Base-by-base conservation (phyloP, 2,797 vertebrate species). In the Mus caroli region DNA sequence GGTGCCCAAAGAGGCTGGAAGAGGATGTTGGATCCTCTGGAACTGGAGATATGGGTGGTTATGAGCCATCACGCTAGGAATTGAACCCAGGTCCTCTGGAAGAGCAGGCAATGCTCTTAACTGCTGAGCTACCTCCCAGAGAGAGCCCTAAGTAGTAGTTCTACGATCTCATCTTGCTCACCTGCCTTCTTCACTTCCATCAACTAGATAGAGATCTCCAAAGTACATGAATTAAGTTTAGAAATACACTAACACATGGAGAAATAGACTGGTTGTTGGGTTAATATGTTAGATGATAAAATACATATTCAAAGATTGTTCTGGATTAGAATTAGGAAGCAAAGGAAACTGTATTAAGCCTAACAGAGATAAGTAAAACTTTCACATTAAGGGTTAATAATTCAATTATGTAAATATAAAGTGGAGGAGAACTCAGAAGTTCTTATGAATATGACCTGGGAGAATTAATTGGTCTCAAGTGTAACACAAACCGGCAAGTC, bases 391-490 rank as follows among this genome's bases (percentile, higher is more conserved):
- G 28, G 14, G 71, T 87, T 97, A 62, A 90, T 60, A 88, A 92
- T 92, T 92, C 87, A 93, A 89, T 88, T 89, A 77, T 8, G 14
- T 87, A 67, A 82, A 43, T 80, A 56, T 40, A 95, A 77, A 37
- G 89, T 93, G 43, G 91, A 93, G 62, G 37, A 79, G 82, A 93
- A 60, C 73, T 88, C 56, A 94, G 85, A 95, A 83, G 26, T 95
- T 94, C 62, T 88, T 92, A 89, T 77, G 62, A 91, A 94, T 93
- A 95, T 76, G 60, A 95, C 62, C 93, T 79, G 28, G 52, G 84
- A 64, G 88, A 90, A 80, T 97, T 94, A 91, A 97, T 52, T 96
- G 77, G 40, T 87, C 69, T 71, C 92, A 88, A 82, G 80, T 88
- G 92, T 79, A 86, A 85, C 80, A 93, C 56, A 90, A 97, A 37